Evolutionary conservation across 2,113 vertebrate genomes (phyloP).

Genomic region (Crypturellus undulatus): DNA sequence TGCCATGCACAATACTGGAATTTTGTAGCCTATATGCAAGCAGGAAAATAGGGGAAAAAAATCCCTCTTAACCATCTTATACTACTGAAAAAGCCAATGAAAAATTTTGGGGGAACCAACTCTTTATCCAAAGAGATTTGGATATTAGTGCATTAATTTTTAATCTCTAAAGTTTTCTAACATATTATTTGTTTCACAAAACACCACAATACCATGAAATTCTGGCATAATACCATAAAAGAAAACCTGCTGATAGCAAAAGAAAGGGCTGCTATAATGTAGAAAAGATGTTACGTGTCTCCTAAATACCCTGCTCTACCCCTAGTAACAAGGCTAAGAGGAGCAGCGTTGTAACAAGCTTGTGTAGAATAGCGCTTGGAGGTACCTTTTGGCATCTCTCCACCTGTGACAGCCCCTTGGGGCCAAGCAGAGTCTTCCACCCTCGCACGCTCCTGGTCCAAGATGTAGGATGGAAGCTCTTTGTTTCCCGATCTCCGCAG

Average conservation of each 20-base stretch:
- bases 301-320: not conserved
- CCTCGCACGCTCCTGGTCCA: not conserved
- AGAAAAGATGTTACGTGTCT: not conserved
- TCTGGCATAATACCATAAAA: not conserved
- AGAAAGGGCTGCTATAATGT: not conserved
- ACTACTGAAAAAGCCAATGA: not conserved
- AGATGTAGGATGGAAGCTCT: accelerated
- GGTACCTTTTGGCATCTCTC: not conserved
- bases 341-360: not conserved
- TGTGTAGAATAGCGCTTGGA: not conserved
- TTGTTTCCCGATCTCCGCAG: not conserved
- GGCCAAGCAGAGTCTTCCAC: not conserved
- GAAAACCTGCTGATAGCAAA: not conserved
- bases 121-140: not conserved
- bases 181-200: not conserved
- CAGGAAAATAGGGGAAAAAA: not conserved
- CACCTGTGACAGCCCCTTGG: not conserved
- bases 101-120: not conserved
- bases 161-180: not conserved
- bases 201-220: not conserved
- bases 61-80: not conserved
- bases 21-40: not conserved
- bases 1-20: not conserved
- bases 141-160: not conserved
- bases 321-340: not conserved